Evolutionary conservation across 64 coral and sea anemone species (phyloP).

Genomic region (Montipora sp.): DNA sequence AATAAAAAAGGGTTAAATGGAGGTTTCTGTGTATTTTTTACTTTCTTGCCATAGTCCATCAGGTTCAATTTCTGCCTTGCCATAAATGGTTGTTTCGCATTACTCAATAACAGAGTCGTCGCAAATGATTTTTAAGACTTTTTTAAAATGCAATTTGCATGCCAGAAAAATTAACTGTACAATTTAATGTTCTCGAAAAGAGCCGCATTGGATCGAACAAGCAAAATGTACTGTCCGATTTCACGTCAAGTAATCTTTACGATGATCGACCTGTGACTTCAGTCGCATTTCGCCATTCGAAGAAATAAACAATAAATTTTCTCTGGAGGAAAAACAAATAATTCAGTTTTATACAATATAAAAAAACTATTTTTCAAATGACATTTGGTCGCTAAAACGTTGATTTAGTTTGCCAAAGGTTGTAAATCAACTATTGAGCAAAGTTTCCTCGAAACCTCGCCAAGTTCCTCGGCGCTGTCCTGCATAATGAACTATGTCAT

Average conservation of each 20-base stretch:
- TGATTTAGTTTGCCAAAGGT: not conserved
- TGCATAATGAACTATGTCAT: not conserved
- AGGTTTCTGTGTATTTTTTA: not conserved
- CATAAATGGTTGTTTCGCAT: not conserved
- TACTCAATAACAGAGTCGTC: constrained; percentile 15
- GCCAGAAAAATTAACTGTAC: constrained; percentile 28
- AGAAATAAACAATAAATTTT: not conserved
- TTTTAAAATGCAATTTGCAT: constrained; percentile 20
- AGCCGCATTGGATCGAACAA: not conserved
- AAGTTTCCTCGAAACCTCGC: too few species aligned
- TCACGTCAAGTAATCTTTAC: not conserved
- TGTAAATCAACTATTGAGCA: too few species aligned
- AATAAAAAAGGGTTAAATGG: not conserved
- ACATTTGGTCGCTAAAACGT: constrained; percentile 30
- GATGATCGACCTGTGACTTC: not conserved
- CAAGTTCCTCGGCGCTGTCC: not conserved
- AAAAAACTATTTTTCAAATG: constrained; percentile 45
- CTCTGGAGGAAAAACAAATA: constrained; percentile 1
- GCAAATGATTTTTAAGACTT: constrained; percentile 4
- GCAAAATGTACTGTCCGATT: not conserved
- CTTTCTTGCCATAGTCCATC: not conserved
- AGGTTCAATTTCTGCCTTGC: not conserved
- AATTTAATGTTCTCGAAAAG: constrained; percentile 26
- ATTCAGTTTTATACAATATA: constrained; percentile 8
- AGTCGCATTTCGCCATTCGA: not conserved